These are phyloP conservation scores for Prorops nasuta DNA, from an alignment of 1,140 invertebrate species.

Conservation along the genomic window DNA sequence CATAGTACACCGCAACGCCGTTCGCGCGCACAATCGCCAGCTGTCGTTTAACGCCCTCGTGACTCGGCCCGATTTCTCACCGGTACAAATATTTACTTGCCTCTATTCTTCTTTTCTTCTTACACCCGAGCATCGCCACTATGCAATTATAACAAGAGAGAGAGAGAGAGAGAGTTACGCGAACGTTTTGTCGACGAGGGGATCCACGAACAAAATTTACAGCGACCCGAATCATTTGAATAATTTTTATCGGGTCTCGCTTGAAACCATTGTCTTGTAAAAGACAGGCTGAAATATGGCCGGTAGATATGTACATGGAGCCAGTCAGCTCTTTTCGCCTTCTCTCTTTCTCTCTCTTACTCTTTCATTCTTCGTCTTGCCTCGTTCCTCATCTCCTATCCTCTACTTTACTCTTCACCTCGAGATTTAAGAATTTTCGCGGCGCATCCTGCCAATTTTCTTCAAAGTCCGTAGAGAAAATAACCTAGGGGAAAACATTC, in stretches of 20 bases:
- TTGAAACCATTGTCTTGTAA: conserved; percentile 51
- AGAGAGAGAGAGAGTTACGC: background rate
- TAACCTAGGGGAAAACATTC: conserved; percentile 30
- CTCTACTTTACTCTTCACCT: background rate
- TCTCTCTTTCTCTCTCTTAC: conserved; percentile 14
- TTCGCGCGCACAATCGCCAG: conserved; percentile 12
- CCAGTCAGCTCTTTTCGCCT: conserved; percentile 7
- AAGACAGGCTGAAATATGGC: conserved; percentile 42
- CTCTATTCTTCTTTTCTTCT: too few relatives aligned
- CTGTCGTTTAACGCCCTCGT: conserved; percentile 11
- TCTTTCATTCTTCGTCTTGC: conserved; percentile 1
- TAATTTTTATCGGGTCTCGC: conserved; percentile 44
- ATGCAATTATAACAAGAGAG: too few relatives aligned
- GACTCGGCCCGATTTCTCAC: conserved; percentile 12
- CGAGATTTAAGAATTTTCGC: too few relatives aligned
- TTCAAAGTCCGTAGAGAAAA: too few relatives aligned
- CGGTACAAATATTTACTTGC: conserved; percentile 11
- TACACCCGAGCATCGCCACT: too few relatives aligned
- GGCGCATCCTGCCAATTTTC: too few relatives aligned
- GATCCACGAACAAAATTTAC: conserved; percentile 36
- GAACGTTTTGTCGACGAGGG: conserved; percentile 8
- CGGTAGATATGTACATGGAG: too few relatives aligned
- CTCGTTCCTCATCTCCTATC: background rate
- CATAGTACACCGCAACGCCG: conserved; percentile 15
- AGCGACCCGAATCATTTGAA: conserved; percentile 37